These are phyloP conservation scores for Oncorhynchus gorbuscha DNA, from an alignment of 2,113 vertebrate species.

Conservation along the genomic window DNA sequence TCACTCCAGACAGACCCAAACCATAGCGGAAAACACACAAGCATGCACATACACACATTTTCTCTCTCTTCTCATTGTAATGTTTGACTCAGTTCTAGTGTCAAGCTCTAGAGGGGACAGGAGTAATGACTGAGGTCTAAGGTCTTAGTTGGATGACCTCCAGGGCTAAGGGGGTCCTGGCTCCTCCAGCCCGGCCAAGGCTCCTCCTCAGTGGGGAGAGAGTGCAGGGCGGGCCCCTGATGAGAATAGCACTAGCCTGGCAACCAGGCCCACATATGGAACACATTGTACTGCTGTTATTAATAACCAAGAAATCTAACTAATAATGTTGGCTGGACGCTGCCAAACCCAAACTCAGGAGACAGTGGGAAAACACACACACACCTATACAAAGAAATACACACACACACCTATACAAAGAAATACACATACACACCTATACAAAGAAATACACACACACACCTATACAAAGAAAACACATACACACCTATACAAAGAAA, in stretches of 20 bases:
- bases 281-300: constrained; percentile 77
- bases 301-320: constrained; percentile 72
- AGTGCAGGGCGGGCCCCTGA: constrained; percentile 21
- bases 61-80: constrained; percentile 9
- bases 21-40: constrained; percentile 55
- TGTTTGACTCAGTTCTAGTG: constrained; percentile 20
- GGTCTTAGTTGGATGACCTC: constrained; percentile 42
- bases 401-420: background rate
- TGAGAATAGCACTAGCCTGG: constrained; percentile 68
- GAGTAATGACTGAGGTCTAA: constrained; percentile 44
- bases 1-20: constrained; percentile 68
- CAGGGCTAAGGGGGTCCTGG: constrained; percentile 20
- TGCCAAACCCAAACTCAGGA: constrained; percentile 66
- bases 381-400: constrained; percentile 31
- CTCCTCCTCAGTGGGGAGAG: too few species aligned
- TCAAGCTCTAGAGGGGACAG: constrained; percentile 45
- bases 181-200: too few species aligned
- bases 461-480: too few species aligned
- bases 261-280: constrained; percentile 75
- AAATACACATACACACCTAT: constrained; percentile 43
- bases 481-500: too few species aligned
- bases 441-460: constrained; percentile 49
- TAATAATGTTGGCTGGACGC: constrained; percentile 69
- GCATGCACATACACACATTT: constrained; percentile 17
- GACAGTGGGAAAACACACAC: constrained; percentile 66